Percentiles rank a stretch among this genome's conserved stretches.
phyloP scores from a whole-genome alignment of 2,797 vertebrate species.

The Spinus pinus region DNA sequence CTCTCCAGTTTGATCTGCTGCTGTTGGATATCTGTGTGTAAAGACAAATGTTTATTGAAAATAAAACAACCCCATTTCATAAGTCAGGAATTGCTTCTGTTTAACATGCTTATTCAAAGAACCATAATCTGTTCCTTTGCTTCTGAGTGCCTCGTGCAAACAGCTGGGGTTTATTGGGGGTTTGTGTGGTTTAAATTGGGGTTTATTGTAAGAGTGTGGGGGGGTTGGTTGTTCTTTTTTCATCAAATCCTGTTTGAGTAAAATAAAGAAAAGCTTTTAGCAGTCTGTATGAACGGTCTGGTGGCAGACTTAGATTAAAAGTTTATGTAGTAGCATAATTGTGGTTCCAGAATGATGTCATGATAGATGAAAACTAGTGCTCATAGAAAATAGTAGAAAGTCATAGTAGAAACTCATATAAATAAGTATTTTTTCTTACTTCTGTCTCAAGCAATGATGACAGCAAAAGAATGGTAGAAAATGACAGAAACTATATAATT shows the following conservation, averaged over 20 bases:
- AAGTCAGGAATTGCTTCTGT: background rate
- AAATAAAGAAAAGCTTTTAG: background rate
- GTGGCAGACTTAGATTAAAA: background rate
- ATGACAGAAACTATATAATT: background rate
- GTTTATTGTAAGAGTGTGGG: background rate
- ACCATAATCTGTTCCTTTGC: background rate
- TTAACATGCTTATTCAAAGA: background rate
- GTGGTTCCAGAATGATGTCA: background rate
- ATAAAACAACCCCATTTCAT: background rate
- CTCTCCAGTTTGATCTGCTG: background rate
- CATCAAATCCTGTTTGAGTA: background rate
- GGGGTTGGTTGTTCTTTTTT: background rate
- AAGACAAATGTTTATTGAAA: background rate
- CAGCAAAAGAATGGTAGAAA: background rate
- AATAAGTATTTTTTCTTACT: background rate
- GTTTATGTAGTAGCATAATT: background rate
- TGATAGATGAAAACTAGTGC: background rate
- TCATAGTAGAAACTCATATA: background rate
- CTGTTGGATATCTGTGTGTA: background rate
- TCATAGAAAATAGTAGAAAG: background rate
- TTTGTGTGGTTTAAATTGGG: background rate
- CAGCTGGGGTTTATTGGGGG: background rate
- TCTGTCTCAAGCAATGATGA: background rate
- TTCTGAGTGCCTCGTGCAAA: background rate
- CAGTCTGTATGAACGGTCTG: accelerated